Percentiles rank a stretch among this genome's conserved stretches.
These are phyloP conservation scores for Rhysida immarginata DNA, from an alignment of 1,140 invertebrate species.

Conservation along the genomic window DNA sequence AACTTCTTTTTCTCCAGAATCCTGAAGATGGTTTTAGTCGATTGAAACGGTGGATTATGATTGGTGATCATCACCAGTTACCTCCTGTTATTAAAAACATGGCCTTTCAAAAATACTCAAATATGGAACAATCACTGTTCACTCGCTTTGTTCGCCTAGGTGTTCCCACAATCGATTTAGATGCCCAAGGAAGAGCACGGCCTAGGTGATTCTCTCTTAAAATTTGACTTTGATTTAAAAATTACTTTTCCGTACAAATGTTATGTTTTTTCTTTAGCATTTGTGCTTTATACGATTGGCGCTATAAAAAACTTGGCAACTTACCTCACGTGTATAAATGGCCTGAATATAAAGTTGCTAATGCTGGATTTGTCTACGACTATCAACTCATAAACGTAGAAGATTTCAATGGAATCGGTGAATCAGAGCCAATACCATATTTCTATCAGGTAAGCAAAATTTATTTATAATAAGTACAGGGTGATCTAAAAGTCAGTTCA, in stretches of 20 bases:
- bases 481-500: no score
- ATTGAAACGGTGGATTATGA: constrained; percentile 99
- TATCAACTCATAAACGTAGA: constrained; percentile 95
- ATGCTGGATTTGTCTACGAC: constrained; percentile 82
- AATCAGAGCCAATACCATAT: constrained; percentile 93
- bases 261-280: constrained; percentile 43
- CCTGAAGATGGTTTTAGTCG: constrained; percentile 90
- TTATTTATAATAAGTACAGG: no score
- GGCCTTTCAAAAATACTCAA: constrained; percentile 99
- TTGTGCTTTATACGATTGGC: constrained; percentile 91
- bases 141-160: constrained; percentile 88
- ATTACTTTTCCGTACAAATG: background rate
- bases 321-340: constrained; percentile 66
- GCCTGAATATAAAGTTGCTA: constrained; percentile 72
- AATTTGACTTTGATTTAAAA: constrained; percentile 13
- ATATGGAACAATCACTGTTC: constrained; percentile 99
- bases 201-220: constrained; percentile 41
- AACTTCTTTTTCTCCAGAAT: no score
- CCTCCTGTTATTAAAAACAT: constrained; percentile 99
- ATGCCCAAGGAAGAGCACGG: constrained; percentile 90
- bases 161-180: constrained; percentile 90
- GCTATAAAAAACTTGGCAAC: constrained; percentile 90
- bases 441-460: constrained; percentile 89
- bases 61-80: constrained; percentile 97
- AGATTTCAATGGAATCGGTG: constrained; percentile 92